Evolutionary conservation across 1,140 invertebrate genomes (phyloP).

Genomic region (Daktulosphaira vitifoliae): DNA sequence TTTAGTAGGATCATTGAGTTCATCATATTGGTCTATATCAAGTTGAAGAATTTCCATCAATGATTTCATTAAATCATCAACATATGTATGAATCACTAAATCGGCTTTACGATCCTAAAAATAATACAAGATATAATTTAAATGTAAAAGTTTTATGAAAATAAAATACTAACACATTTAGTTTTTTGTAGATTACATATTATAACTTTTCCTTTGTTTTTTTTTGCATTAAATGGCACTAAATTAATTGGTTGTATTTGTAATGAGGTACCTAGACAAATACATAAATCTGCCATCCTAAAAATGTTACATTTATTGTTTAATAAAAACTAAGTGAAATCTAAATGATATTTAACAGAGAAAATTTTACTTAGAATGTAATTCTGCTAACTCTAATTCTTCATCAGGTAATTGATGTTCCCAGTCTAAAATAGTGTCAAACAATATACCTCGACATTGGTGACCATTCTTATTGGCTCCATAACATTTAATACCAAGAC

Average conservation of each 20-base stretch:
- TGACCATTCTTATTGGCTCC: slow-evolving; percentile 52
- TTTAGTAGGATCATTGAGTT: slow-evolving; percentile 58
- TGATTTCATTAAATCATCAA: slow-evolving; percentile 72
- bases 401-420: slow-evolving; percentile 86
- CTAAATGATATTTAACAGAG: background rate
- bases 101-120: slow-evolving; percentile 84
- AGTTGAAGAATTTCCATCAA: slow-evolving; percentile 65
- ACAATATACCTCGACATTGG: slow-evolving; percentile 72
- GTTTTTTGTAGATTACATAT: slow-evolving; percentile 96
- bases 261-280: slow-evolving; percentile 87
- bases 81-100: slow-evolving; percentile 79
- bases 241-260: slow-evolving; percentile 97
- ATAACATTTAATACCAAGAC: slow-evolving; percentile 65
- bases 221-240: slow-evolving; percentile 79
- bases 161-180: slow-evolving; percentile 67
- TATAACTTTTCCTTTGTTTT: slow-evolving; percentile 65
- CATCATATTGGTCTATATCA: slow-evolving; percentile 61
- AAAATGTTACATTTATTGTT: slow-evolving; percentile 35
- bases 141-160: background rate
- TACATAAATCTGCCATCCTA: slow-evolving; percentile 52
- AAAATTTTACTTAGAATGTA: slow-evolving; percentile 71
- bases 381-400: slow-evolving; percentile 76
- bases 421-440: slow-evolving; percentile 97
- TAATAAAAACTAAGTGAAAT: background rate
- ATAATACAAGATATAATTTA: background rate